phyloP scores from a whole-genome alignment of 1,140 invertebrate species.

The Melanaphis sacchari region DNA sequence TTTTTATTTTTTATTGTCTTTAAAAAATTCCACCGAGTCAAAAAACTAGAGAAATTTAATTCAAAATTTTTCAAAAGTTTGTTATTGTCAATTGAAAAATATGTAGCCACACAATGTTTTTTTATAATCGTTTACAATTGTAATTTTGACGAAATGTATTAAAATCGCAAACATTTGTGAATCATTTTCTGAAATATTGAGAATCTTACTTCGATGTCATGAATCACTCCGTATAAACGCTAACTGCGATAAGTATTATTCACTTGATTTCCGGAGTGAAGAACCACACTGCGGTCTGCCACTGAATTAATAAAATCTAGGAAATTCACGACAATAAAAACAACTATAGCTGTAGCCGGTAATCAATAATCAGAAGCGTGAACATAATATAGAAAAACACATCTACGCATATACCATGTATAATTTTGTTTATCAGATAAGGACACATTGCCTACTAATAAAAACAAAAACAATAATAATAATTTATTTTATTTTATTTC shows the following conservation, averaged over 20 bases:
- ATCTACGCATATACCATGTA: not conserved
- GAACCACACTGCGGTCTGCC: not conserved
- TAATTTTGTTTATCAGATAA: not conserved
- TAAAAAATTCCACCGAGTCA: too few relatives aligned
- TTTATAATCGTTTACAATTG: too few relatives aligned
- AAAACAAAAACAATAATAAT: not conserved
- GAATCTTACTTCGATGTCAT: too few relatives aligned
- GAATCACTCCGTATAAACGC: too few relatives aligned
- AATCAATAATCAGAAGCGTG: not conserved
- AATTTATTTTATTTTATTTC: too few relatives aligned
- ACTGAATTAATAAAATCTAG: conserved; percentile 10
- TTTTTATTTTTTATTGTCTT: too few relatives aligned
- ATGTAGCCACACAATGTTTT: too few relatives aligned
- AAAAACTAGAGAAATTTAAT: too few relatives aligned
- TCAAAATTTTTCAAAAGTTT: too few relatives aligned
- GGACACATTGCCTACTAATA: not conserved
- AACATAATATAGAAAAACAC: not conserved
- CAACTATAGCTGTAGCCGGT: not conserved
- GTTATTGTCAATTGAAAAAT: too few relatives aligned
- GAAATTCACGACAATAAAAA: not conserved
- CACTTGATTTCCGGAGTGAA: not conserved
- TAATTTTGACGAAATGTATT: too few relatives aligned
- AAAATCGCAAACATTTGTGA: not conserved
- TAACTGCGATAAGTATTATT: not conserved
- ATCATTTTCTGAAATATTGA: too few relatives aligned